A percentile compares a stretch with the other conserved stretches of the same genome.
phyloP scores from a whole-genome alignment of 2,113 vertebrate species.

The Protomyctophum bolini region DNA sequence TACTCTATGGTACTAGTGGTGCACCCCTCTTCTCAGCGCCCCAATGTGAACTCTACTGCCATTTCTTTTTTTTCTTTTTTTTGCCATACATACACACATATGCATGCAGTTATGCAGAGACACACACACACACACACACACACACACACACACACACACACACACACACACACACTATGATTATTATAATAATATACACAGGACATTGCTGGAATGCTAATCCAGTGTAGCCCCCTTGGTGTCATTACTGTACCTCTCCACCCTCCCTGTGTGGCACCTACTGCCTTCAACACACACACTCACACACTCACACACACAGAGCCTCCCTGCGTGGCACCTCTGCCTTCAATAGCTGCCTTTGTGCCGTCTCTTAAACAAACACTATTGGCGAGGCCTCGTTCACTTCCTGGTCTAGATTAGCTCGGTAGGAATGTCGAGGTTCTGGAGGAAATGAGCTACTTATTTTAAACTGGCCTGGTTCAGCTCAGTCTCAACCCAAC shows the following conservation, averaged over 20 bases:
- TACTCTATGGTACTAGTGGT: too few relatives aligned
- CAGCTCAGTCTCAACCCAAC: neutral
- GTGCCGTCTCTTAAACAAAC: conserved; percentile 66
- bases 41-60: conserved; percentile 5
- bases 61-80: conserved; percentile 6
- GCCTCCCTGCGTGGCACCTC: conserved; percentile 48
- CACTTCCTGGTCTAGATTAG: conserved; percentile 53
- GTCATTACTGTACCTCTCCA: conserved; percentile 49
- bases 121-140: conserved; percentile 1
- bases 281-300: conserved; percentile 50
- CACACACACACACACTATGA: conserved; percentile 1
- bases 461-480: conserved; percentile 12
- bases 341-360: conserved; percentile 70
- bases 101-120: conserved; percentile 19
- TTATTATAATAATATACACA: conserved; percentile 51
- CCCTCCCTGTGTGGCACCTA: conserved; percentile 44
- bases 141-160: neutral
- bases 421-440: conserved; percentile 36
- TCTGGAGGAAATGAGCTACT: conserved; percentile 48
- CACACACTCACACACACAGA: conserved; percentile 13
- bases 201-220: conserved; percentile 34
- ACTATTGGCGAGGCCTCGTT: conserved; percentile 54
- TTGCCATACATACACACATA: neutral
- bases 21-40: too few relatives aligned
- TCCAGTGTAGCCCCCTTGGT: conserved; percentile 29